phyloP scores from a whole-genome alignment of 2,113 vertebrate genomes.

The Crotophaga sulcirostris region DNA sequence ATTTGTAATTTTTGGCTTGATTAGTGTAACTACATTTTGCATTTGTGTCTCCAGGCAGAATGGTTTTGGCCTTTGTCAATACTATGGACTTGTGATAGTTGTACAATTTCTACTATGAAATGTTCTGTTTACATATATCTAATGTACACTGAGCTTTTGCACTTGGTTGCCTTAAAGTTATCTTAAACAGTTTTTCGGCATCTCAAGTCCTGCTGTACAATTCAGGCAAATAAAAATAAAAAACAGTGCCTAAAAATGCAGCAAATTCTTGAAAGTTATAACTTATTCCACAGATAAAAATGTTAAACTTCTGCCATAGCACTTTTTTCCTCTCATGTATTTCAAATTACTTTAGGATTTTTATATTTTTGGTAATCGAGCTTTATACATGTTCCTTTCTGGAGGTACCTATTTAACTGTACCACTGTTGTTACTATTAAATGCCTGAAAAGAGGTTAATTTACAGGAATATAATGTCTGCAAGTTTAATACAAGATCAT shows the following conservation, averaged over 20 bases:
- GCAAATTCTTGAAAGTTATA: slow-evolving; percentile 21
- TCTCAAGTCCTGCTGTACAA: slow-evolving; percentile 47
- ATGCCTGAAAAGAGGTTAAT: slow-evolving; percentile 23
- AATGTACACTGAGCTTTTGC: slow-evolving; percentile 59
- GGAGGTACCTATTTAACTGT: slow-evolving; percentile 42
- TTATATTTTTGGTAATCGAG: slow-evolving; percentile 60
- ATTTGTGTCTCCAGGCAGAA: slow-evolving; percentile 15
- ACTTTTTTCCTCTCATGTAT: slow-evolving; percentile 30
- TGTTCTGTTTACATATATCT: slow-evolving; percentile 35
- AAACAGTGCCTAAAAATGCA: slow-evolving; percentile 63
- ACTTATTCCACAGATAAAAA: slow-evolving; percentile 15
- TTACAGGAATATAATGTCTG: slow-evolving; percentile 33
- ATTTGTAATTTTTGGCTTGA: background rate
- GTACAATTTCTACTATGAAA: slow-evolving; percentile 59
- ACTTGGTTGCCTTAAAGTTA: slow-evolving; percentile 74
- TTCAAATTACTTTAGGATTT: slow-evolving; percentile 38
- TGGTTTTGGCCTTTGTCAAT: slow-evolving; percentile 23
- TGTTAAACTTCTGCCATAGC: slow-evolving; percentile 28
- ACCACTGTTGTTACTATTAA: background rate
- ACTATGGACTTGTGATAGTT: background rate
- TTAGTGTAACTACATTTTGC: background rate
- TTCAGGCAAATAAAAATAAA: slow-evolving; percentile 48
- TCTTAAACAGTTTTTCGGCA: slow-evolving; percentile 48
- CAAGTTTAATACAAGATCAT: background rate
- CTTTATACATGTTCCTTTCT: slow-evolving; percentile 55